phyloP scores from a whole-genome alignment of 2,113 vertebrate species.

The Tyto alba region DNA sequence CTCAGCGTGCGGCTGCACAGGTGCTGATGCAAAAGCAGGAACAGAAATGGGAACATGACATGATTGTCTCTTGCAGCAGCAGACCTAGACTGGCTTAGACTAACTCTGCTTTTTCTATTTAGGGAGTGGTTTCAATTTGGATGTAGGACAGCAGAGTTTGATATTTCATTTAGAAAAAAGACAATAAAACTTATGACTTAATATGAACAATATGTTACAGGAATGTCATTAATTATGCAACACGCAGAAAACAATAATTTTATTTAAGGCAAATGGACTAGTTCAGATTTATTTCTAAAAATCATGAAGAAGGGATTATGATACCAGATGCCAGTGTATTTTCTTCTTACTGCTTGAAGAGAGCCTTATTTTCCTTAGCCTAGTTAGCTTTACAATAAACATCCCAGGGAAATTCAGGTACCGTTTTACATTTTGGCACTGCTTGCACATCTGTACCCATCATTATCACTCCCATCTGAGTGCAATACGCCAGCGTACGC shows the following conservation, averaged over 20 bases:
- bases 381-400: neutral
- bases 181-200: constrained; percentile 18
- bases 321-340: neutral
- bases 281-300: neutral
- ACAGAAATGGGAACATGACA: neutral
- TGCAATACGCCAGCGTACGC: neutral
- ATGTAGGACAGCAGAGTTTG: neutral
- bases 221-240: neutral
- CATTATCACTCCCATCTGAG: neutral
- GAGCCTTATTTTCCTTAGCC: neutral
- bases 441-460: neutral
- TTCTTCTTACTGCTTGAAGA: neutral
- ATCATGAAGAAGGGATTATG: neutral
- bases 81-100: neutral
- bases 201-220: constrained; percentile 10
- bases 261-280: neutral
- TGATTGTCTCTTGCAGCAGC: neutral
- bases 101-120: neutral
- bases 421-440: neutral
- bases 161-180: neutral
- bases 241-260: neutral
- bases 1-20: neutral
- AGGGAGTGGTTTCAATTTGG: neutral
- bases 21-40: neutral
- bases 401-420: neutral